phyloP scores from a whole-genome alignment of 2,113 vertebrate species.

The Sclerurus mexicanus region DNA sequence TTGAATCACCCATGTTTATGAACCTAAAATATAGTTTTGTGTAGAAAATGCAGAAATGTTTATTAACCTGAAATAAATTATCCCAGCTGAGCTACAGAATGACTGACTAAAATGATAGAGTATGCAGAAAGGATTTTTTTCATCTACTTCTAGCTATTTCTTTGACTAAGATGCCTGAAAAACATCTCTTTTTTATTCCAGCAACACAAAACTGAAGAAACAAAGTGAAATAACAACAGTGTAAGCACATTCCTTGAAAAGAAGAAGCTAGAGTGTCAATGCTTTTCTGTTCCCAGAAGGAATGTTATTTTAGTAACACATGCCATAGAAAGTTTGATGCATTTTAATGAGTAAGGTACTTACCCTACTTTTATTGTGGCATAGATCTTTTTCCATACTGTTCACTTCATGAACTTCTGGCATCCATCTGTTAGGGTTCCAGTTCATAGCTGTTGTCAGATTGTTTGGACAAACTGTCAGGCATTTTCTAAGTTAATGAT shows the following conservation, averaged over 20 bases:
- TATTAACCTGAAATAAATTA: background rate
- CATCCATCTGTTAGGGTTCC: background rate
- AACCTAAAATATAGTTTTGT: background rate
- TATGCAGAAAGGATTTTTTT: background rate
- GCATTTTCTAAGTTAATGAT: constrained; percentile 6
- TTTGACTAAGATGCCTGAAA: background rate
- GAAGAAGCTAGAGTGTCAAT: background rate
- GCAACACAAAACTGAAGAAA: background rate
- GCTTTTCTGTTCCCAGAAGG: background rate
- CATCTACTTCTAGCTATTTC: background rate
- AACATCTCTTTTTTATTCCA: background rate
- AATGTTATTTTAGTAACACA: background rate
- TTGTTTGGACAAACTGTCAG: constrained; percentile 16
- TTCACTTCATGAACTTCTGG: background rate
- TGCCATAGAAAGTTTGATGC: background rate
- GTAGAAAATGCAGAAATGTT: background rate
- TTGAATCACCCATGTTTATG: background rate
- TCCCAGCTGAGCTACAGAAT: background rate
- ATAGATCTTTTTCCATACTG: background rate
- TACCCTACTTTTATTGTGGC: background rate
- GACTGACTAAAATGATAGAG: background rate
- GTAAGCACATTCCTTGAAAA: background rate
- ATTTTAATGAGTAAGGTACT: background rate
- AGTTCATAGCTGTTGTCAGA: background rate
- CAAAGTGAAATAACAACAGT: background rate